Base-by-base conservation (phyloP, 2,888 invertebrate genomes). In the Scaeva pyrastri region DNA sequence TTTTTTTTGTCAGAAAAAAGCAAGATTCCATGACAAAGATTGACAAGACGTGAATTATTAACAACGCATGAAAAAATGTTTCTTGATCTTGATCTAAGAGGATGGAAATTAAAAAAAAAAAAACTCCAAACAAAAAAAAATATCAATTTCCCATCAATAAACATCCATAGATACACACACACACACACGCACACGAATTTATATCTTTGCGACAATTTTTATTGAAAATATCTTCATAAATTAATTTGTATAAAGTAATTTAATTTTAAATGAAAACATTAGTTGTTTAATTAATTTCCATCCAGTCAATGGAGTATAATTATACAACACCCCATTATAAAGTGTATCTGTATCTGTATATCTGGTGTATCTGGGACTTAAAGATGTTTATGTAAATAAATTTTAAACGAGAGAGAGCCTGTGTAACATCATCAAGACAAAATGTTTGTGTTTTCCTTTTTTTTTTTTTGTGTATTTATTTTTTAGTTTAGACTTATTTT, bases 21-120 rank as follows among this genome's bases (percentile, higher is more conserved):
- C 62, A 62, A 85, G 85, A 85, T 85, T 77, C 76, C 85, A 43
- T 62, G 76, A 85, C 81, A 81, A 72, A 85, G 81, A 85, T 85
- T 81, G 85, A 85, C 85, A 85, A 68, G 55, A 41, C 72, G 72
- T 85, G 85, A 85, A 41, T 81, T 76, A 85, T 85, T 72, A 68
- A 73, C 76, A 70, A 36, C n/a, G 43, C 58, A 52, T 41, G 39
- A 64, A 50, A 11, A 56, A 52, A 39, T 66, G 48, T 48, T 48
- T 52, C 14, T 41, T 60, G 39, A 52, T 45, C 52, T 56, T 76
- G 76, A 80, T 85, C 72, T 70, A 12, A 80, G 72, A 31, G 48
- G 23, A 39, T 48, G 43, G n/a, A 16, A 4, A 50, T 41, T 14
- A 21, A 36, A 48, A 55, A 66, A 68, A 39, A 39, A 41, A 21